A percentile compares a stretch with the other conserved stretches of the same genome.
phyloP scores from a whole-genome alignment of 1,140 invertebrate genomes.

The Acyrthosiphon pisum region DNA sequence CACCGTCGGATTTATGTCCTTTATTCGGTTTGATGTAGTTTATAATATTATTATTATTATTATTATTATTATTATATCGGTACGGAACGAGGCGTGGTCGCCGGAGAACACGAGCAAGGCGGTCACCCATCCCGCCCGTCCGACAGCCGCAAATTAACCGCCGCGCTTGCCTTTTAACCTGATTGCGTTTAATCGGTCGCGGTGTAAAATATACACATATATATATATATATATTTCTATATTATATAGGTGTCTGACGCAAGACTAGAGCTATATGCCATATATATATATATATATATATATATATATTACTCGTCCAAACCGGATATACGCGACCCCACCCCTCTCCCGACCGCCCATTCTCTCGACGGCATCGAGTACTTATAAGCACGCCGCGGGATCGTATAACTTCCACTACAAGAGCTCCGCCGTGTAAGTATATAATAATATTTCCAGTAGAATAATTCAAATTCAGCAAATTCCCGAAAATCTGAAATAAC shows the following conservation, averaged over 20 bases:
- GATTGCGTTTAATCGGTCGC: conserved; percentile 44
- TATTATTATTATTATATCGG: conserved; percentile 8
- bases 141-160: conserved; percentile 35
- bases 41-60: background rate
- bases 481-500: background rate
- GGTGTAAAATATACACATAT: background rate
- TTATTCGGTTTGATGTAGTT: conserved; percentile 33
- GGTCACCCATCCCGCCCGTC: background rate
- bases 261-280: background rate
- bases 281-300: too few relatives aligned
- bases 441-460: conserved; percentile 35
- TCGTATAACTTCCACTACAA: background rate
- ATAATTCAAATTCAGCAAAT: conserved; percentile 19
- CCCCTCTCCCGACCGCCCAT: background rate
- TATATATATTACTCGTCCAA: background rate
- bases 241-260: background rate
- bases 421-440: background rate
- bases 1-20: conserved; percentile 33
- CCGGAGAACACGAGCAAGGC: conserved; percentile 29
- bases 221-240: background rate
- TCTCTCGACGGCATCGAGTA: background rate
- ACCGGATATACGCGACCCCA: background rate
- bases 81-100: conserved; percentile 36
- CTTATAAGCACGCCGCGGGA: background rate
- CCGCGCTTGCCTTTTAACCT: conserved; percentile 28